Conservation (phyloP, 2,113 vertebrate genomes). For the Choloepus hoffmanni region DNA sequence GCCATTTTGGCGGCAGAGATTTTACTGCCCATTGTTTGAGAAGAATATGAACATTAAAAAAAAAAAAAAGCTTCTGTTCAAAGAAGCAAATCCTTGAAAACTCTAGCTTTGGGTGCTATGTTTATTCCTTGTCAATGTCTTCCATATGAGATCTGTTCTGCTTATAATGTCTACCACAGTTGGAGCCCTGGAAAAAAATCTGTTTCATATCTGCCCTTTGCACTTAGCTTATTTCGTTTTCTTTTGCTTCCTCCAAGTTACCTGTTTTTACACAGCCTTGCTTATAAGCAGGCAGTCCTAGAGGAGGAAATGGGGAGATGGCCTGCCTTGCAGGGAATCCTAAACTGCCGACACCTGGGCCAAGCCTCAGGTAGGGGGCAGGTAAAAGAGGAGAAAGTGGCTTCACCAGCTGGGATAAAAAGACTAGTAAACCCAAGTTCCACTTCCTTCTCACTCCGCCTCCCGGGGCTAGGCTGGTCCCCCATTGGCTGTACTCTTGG, state of each 20-base stretch:
- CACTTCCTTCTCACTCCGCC: not conserved
- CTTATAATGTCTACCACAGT: conserved; percentile 78
- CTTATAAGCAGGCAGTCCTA: conserved; percentile 17
- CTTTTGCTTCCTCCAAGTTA: conserved; percentile 33
- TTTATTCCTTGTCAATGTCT: conserved; percentile 81
- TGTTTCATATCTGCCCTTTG: conserved; percentile 83
- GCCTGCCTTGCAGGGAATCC: not conserved
- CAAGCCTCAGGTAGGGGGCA: not conserved
- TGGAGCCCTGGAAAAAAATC: conserved; percentile 79
- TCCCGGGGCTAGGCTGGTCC: not conserved
- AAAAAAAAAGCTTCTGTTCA: conserved; percentile 56
- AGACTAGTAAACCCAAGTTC: not conserved
- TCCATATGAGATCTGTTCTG: conserved; percentile 83
- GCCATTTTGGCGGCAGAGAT: conserved; percentile 71
- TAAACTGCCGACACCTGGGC: not conserved
- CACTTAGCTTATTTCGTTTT: conserved; percentile 79
- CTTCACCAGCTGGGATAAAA: not conserved
- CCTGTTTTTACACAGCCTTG: conserved; percentile 66
- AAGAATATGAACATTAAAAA: conserved; percentile 57
- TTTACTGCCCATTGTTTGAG: conserved; percentile 74
- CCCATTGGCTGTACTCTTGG: not conserved
- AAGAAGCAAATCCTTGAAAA: conserved; percentile 76
- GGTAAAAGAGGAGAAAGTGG: not conserved
- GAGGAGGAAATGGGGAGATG: not conserved
- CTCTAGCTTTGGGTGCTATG: conserved; percentile 71